These are phyloP conservation scores for Tauraco erythrolophus DNA, from an alignment of 2,113 vertebrate species.

Conservation along the genomic window DNA sequence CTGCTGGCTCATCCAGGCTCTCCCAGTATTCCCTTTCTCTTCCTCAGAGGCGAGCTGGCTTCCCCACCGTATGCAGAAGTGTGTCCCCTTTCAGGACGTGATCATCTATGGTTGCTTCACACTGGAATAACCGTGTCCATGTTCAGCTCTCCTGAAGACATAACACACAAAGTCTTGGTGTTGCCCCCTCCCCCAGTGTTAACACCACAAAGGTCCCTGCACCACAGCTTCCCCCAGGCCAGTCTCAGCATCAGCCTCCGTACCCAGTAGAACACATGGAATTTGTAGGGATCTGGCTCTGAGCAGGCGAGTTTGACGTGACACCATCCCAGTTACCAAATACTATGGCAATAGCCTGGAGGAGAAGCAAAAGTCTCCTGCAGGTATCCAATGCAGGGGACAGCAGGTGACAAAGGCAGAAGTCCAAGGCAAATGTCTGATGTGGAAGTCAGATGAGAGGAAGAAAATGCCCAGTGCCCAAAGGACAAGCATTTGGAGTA, in stretches of 20 bases:
- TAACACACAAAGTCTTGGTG: accelerated
- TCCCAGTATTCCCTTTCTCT: neutral
- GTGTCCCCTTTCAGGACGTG: neutral
- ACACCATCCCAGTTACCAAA: neutral
- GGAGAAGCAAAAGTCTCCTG: neutral
- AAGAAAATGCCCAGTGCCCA: neutral
- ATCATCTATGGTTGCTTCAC: neutral
- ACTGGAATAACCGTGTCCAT: neutral
- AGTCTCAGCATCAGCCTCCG: neutral
- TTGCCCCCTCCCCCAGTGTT: neutral
- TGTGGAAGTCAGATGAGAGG: neutral
- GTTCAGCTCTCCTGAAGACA: neutral
- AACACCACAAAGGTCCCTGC: neutral
- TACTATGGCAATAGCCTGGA: accelerated
- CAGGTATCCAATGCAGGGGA: too few species aligned
- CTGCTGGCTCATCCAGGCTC: neutral
- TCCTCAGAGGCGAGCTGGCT: neutral
- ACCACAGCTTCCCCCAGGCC: too few species aligned
- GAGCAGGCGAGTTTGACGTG: neutral
- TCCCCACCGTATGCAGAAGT: neutral
- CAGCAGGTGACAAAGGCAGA: neutral
- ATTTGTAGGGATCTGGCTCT: neutral
- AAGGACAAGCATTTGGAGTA: neutral
- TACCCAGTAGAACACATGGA: accelerated
- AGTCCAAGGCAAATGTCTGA: neutral